Evolutionary conservation across 2,888 invertebrate species (phyloP).

Genomic region (Mystacides longicornis): DNA sequence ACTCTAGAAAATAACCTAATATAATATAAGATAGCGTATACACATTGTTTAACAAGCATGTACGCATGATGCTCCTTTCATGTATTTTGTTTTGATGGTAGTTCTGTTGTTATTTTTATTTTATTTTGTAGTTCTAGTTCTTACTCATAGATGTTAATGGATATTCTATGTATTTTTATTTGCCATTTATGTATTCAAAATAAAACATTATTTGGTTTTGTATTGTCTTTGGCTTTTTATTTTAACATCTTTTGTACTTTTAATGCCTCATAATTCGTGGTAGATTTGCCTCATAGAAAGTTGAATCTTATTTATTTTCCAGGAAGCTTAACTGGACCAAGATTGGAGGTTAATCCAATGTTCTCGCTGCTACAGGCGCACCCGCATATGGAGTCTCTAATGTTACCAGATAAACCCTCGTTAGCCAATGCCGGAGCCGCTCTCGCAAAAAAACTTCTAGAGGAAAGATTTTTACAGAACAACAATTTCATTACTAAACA

Average conservation of each 20-base stretch:
- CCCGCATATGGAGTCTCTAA: background rate
- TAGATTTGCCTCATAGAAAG: background rate
- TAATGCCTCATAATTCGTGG: slow-evolving; percentile 1
- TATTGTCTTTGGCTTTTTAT: slow-evolving; percentile 25
- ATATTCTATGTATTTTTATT: slow-evolving; percentile 10
- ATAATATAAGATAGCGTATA: no score
- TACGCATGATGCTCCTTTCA: slow-evolving; percentile 26
- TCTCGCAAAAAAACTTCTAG: slow-evolving; percentile 37
- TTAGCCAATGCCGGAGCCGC: slow-evolving; percentile 30
- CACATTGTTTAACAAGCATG: slow-evolving; percentile 24
- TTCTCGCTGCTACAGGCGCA: background rate
- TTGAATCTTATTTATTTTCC: no score
- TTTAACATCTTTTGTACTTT: slow-evolving; percentile 14
- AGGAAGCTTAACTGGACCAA: background rate
- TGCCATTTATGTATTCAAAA: slow-evolving; percentile 28
- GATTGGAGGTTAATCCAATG: background rate
- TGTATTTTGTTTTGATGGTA: slow-evolving; percentile 7
- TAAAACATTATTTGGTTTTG: slow-evolving; percentile 22
- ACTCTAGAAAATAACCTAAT: no score
- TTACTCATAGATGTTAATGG: slow-evolving; percentile 6
- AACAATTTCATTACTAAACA: slow-evolving; percentile 33
- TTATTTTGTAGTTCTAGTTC: slow-evolving; percentile 1
- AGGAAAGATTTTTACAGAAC: slow-evolving; percentile 40
- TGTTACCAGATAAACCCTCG: slow-evolving; percentile 20
- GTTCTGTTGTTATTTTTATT: background rate